Conservation (phyloP, 2,888 invertebrate species). For the Rhagophthalmus giganteus region DNA sequence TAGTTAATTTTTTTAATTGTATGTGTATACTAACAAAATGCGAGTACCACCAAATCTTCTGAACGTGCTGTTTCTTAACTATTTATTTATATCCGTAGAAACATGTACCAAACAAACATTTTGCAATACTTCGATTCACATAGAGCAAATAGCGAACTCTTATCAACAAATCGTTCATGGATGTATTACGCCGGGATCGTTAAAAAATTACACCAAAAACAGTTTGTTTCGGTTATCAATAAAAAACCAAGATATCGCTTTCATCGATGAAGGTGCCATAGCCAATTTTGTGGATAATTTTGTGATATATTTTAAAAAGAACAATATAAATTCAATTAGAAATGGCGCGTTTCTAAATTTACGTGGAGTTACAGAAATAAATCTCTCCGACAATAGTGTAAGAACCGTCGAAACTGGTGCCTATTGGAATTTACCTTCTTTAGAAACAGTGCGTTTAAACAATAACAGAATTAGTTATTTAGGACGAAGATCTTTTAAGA, state of each 20-base stretch:
- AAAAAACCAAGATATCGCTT: neutral
- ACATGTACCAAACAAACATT: no score
- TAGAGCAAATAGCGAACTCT: no score
- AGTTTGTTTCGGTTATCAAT: neutral
- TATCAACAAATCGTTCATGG: neutral
- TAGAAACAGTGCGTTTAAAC: neutral
- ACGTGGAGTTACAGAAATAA: neutral
- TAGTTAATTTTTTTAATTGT: no score
- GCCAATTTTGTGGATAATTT: neutral
- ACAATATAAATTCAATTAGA: neutral
- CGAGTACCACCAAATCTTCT: no score
- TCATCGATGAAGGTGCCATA: neutral
- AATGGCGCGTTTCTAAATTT: neutral
- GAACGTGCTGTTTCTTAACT: no score
- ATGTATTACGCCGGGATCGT: neutral
- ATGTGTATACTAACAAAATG: no score
- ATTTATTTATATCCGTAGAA: no score
- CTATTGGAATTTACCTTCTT: neutral
- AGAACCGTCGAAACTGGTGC: neutral
- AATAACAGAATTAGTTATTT: neutral
- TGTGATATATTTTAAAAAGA: neutral
- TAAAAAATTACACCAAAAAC: neutral
- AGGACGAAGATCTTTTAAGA: neutral
- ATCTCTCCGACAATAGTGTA: neutral
- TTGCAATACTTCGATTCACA: no score